phyloP scores from a whole-genome alignment of 1,140 invertebrate species.

The Danaus melanippus region DNA sequence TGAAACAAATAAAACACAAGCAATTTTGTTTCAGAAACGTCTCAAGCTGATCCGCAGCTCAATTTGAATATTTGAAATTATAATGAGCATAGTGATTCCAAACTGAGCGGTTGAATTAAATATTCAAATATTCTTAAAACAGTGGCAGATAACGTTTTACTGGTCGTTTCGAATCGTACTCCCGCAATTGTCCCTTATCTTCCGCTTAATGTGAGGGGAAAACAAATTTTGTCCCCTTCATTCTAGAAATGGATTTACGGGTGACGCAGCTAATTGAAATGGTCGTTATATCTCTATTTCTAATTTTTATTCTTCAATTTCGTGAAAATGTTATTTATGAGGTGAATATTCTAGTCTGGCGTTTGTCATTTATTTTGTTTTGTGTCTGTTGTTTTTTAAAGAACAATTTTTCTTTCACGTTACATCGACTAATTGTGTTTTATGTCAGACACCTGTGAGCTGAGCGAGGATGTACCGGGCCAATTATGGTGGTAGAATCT shows the following conservation, averaged over 20 bases:
- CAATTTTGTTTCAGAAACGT: too few species aligned
- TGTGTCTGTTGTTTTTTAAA: too few species aligned
- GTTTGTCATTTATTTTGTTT: too few species aligned
- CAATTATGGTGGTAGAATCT: too few species aligned
- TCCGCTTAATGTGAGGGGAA: conserved; percentile 25
- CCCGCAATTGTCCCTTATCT: conserved; percentile 30
- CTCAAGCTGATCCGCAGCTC: conserved; percentile 7
- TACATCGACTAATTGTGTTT: too few species aligned
- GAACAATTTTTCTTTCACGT: too few species aligned
- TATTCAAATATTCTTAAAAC: conserved; percentile 38
- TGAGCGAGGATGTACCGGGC: too few species aligned
- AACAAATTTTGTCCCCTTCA: conserved; percentile 28
- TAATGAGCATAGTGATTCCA: conserved; percentile 21
- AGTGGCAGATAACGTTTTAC: conserved; percentile 32
- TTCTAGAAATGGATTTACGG: conserved; percentile 20
- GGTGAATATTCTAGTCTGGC: too few species aligned
- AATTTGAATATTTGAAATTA: conserved; percentile 29
- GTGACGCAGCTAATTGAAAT: conserved; percentile 27
- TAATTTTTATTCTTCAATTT: neutral
- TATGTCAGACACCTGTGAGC: too few species aligned
- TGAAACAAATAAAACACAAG: too few species aligned
- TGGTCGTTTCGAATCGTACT: conserved; percentile 28
- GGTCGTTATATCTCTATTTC: conserved; percentile 24
- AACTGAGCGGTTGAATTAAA: conserved; percentile 28
- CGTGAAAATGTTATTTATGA: neutral